Evolutionary conservation across 1,140 invertebrate species (phyloP), one percentile per base, ranked within the genome.

Genomic region (Solenopsis fugax): DNA sequence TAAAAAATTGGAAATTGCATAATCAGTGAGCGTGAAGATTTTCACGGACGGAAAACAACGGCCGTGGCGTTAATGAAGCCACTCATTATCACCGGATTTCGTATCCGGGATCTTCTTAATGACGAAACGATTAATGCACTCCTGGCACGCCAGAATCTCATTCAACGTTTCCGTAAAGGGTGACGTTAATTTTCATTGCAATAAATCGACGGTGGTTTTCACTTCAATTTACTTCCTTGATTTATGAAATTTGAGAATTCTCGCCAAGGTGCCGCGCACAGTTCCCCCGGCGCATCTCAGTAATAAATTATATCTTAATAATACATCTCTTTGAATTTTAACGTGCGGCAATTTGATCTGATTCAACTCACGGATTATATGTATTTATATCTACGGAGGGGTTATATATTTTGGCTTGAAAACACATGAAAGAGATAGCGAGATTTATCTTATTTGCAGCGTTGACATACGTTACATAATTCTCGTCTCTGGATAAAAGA

Each of bases 81-180:
- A 82, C 91, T 92, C 90, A 91, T 91, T 92, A 92, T 78, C 89
- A 86, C 77, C 85, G 88, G 84, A 87, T 86, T 86, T 90, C 77
- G 72, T 86, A 80, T 52, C 45, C 72, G 29, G 62, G 73, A 87
- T 88, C 87, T 75, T 82, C 87, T 86, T 90, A 92, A 91, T 87
- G 90, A 88, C 87, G 77, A 90, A 92, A 92, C 88, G 89, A 91
- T 92, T 92, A 92, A 91, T 88, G 87, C 82, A 85, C 88, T 77
- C 54, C 24, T 48, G 73, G 60, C 82, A 85, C 75, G 82, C 73
- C 48, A 78, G 82, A 85, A 54, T 65, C 82, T 54, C 82, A 78
- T 85, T 85, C 82, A 67, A 65, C 60, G 82, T 64, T 64, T 48
- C 82, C 73, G 82, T 67, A 65, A 78, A 78, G 60, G 58, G 73